Evolutionary conservation across 2,888 invertebrate genomes (phyloP).

Genomic region (Amphipyra tragopoginis): DNA sequence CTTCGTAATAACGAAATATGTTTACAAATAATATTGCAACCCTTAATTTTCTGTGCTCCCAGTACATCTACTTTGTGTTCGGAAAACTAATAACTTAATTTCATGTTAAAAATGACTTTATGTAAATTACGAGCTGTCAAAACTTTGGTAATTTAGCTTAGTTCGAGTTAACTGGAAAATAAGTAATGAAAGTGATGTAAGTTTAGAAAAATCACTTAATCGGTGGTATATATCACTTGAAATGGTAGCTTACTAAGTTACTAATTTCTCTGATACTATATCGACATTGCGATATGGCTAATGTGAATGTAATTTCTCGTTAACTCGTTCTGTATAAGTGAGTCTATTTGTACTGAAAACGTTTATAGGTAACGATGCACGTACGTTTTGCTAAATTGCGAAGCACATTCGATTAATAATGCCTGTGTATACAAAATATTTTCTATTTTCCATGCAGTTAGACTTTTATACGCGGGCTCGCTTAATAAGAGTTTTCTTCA

Average conservation of each 20-base stretch:
- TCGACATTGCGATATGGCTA: conserved; percentile 3
- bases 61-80: background rate
- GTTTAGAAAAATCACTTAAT: conserved; percentile 1
- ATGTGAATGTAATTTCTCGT: conserved; percentile 9
- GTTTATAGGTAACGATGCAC: background rate
- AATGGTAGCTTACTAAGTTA: background rate
- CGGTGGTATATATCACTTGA: background rate
- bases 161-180: conserved; percentile 1
- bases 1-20: background rate
- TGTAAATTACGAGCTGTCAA: background rate
- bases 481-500: background rate
- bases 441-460: background rate
- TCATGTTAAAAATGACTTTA: conserved; percentile 7
- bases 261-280: conserved; percentile 18
- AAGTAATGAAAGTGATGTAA: conserved; percentile 1
- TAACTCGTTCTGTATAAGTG: background rate
- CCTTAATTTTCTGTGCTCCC: background rate
- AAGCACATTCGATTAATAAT: conserved; percentile 7
- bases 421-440: background rate
- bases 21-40: conserved; percentile 8
- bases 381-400: conserved; percentile 1
- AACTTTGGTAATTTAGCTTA: conserved; percentile 23
- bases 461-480: background rate
- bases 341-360: conserved; percentile 10
- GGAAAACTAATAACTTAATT: conserved; percentile 1